Evolutionary conservation across 1,140 invertebrate genomes (phyloP), one percentile per base, ranked within the genome.

Genomic region (Mactra quadrangularis): DNA sequence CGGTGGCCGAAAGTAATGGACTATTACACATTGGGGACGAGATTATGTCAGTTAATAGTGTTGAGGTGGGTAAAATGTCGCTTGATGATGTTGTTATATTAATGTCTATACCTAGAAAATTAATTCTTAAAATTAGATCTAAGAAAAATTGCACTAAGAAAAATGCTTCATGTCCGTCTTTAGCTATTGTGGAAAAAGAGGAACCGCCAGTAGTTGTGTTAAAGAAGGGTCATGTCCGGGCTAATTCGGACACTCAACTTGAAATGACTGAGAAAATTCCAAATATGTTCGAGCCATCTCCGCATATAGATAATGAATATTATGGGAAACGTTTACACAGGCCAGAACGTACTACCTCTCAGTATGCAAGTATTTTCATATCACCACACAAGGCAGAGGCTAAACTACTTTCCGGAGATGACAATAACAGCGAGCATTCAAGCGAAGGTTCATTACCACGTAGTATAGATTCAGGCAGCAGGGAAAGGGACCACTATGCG

Each of bases 51-150:
- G 98, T 99, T 45, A 99, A 99, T 94, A 94, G 99, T 89, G 98
- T 99, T 62, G 97, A 99, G 91, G 98, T 99, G 84, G 96, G 97
- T 74, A 96, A 97, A 88, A 99, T 99, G 98, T 98, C 97, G 85
- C 94, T 99, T 84, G 98, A 99, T 92, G 98, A 99, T 93, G 98
- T 99, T 52, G 98, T 99, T 70, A 98, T 99, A 88, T 97, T 99
- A 88, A 99, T 99, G 97, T 99, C 98, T 87, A 99, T 99, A 93
- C 98, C 99, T 0, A 95, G 98, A 88, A 95, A 98, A 87, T 94
- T 99, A 87, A 96, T 99, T 29, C 95, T 99, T 66, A 98, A 97
- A 81, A 98, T 97, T 57, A 95, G 98, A 83, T 91, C 91, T 55
- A 85, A 87, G 38, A 88, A 90, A 77, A 89, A 89, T 85, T 88